phyloP scores from a whole-genome alignment of 2,888 invertebrate species.

The Nebria salina region DNA sequence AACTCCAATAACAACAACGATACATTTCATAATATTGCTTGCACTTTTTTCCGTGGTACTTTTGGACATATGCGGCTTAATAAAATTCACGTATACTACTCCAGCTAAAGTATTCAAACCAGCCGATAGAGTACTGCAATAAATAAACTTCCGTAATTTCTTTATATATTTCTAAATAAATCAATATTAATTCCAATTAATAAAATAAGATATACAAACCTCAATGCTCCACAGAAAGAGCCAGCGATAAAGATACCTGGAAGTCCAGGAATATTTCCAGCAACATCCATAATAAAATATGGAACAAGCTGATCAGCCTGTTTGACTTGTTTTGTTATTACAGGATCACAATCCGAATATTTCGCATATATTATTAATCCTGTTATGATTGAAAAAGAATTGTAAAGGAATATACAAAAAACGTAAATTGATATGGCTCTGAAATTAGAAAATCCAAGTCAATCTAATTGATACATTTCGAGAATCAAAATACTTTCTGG shows the following conservation, averaged over 20 bases:
- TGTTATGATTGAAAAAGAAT: constrained; percentile 66
- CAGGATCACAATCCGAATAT: constrained; percentile 72
- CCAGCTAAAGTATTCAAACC: constrained; percentile 69
- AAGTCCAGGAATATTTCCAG: constrained; percentile 72
- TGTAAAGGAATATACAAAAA: constrained; percentile 67
- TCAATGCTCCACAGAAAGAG: constrained; percentile 75
- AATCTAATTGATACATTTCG: background rate
- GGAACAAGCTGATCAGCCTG: constrained; percentile 69
- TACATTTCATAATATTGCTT: constrained; percentile 69
- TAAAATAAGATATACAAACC: constrained; percentile 54
- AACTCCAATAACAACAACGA: constrained; percentile 67
- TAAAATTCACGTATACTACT: constrained; percentile 70
- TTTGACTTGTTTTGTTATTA: constrained; percentile 66
- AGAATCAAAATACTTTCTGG: background rate
- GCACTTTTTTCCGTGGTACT: constrained; percentile 65
- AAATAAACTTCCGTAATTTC: constrained; percentile 12
- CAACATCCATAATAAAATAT: constrained; percentile 74
- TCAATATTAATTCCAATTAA: constrained; percentile 24
- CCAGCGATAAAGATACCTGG: constrained; percentile 78
- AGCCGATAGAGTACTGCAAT: constrained; percentile 68
- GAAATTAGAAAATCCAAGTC: constrained; percentile 3
- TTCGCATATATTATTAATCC: constrained; percentile 71
- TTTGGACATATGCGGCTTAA: constrained; percentile 65
- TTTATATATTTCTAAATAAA: background rate
- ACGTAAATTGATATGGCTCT: constrained; percentile 47